Base-by-base conservation (phyloP, 2,888 invertebrate species). In the Eurytoma californica region DNA sequence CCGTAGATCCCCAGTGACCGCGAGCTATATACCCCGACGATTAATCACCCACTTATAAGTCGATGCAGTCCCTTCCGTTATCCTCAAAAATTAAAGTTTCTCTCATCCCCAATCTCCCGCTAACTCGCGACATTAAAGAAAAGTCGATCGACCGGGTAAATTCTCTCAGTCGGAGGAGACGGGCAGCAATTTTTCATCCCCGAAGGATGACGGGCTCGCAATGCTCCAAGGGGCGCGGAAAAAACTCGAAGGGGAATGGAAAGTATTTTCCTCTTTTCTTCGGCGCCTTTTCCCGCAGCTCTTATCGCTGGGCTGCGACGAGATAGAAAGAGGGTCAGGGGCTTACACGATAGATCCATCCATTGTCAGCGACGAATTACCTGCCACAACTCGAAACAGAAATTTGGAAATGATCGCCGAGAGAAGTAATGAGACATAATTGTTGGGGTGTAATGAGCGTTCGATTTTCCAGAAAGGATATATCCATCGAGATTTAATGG, bases 121-220 rank as follows among this genome's bases (percentile, higher is more conserved):
- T 47, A 73, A 60, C 60, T 67, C 77, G 75, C 84, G 83, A 86
- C 84, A 84, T 81, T 83, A 81, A 85, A 86, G 85, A 84, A 83
- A 86, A 53, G 30, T 53, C 57, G 69, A 83, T 83, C 82, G 82
- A 84, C 79, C 77, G 80, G 80, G 78, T 76, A 76, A 79, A 84
- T 72, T 82, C 70, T 60, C 83, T 74, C 75, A 58, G 49, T 57
- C 12, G 20, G 3, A 14, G 28, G 65, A 73, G 80, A 72, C 84
- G 79, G 83, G 84, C 82, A 83, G 83, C 86, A 84, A 89, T 89
- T 88, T 87, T 88, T 88, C 88, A 88, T 88, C 83, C 83, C 82
- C 74, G 72, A 76, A 82, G 18, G 57, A 53, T 39, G 39, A 9
- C 30, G 63, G 55, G 47, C 77, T 66, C 16, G 69, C 20, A 30